These are phyloP conservation scores for Acholoe squamosa DNA, from an alignment of 2,888 invertebrate genomes.

Conservation along the genomic window DNA sequence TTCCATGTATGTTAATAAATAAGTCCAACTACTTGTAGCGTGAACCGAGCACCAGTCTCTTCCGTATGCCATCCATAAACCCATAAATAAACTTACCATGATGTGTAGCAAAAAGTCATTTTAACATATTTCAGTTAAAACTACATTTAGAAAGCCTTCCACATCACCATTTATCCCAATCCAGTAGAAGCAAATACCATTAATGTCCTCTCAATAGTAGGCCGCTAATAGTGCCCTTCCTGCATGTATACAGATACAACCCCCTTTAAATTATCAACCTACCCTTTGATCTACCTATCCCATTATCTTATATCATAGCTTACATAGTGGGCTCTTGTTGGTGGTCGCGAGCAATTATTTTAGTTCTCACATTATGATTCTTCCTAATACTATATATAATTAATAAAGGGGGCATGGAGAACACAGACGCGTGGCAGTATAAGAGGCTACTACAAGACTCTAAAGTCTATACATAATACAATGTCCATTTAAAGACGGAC, in stretches of 20 bases:
- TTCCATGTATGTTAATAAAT: background rate
- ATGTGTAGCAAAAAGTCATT: background rate
- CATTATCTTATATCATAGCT: no score
- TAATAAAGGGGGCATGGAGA: background rate
- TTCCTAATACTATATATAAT: background rate
- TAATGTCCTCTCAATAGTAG: no score
- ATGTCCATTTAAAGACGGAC: slow-evolving; percentile 58
- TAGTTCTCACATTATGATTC: no score
- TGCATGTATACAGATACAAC: no score
- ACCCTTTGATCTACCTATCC: no score
- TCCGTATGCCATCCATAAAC: slow-evolving; percentile 15
- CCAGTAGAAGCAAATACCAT: no score
- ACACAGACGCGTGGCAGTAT: slow-evolving; percentile 39
- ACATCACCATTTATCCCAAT: no score
- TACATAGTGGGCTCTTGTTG: no score
- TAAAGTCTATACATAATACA: slow-evolving; percentile 44
- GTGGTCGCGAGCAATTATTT: no score
- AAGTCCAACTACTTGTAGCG: slow-evolving; percentile 44
- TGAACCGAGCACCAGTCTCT: slow-evolving; percentile 43
- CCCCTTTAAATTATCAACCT: no score
- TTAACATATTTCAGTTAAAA: background rate
- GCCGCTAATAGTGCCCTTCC: no score
- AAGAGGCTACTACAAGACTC: slow-evolving; percentile 17
- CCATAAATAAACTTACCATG: background rate
- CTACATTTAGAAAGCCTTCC: background rate